A percentile compares a stretch with the other conserved stretches of the same genome.
These are phyloP conservation scores for Physocephala rufipes DNA, from an alignment of 2,888 invertebrate genomes.

Conservation along the genomic window DNA sequence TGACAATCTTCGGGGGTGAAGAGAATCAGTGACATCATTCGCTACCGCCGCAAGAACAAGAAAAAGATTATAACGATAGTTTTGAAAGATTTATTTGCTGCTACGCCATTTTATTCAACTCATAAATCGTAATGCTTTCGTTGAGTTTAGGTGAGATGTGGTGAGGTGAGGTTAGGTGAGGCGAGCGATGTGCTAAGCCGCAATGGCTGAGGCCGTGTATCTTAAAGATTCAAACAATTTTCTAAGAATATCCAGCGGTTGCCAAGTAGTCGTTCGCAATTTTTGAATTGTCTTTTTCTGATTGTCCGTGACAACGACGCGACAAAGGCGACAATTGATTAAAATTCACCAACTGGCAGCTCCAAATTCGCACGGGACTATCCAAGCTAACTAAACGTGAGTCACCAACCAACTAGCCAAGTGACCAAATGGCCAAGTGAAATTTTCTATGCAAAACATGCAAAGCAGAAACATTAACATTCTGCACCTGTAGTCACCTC, in stretches of 20 bases:
- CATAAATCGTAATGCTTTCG: constrained; percentile 20
- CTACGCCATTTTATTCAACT: constrained; percentile 17
- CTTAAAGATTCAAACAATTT: constrained; percentile 28
- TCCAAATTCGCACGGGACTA: too few species aligned
- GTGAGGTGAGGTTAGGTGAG: neutral
- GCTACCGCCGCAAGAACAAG: constrained; percentile 7
- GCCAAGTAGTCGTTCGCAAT: constrained; percentile 11
- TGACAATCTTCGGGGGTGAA: too few species aligned
- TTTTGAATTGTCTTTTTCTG: constrained; percentile 9
- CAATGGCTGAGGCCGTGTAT: neutral
- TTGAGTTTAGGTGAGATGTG: constrained; percentile 8
- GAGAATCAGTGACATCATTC: neutral
- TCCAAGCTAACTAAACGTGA: too few species aligned
- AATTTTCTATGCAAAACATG: constrained; percentile 26
- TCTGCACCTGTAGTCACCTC: constrained; percentile 12
- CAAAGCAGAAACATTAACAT: constrained; percentile 11
- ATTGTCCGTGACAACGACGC: too few species aligned
- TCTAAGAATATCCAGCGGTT: constrained; percentile 34
- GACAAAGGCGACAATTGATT: constrained; percentile 9
- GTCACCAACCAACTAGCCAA: neutral
- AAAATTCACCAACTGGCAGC: constrained; percentile 18
- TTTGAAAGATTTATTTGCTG: constrained; percentile 31
- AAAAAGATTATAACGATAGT: too few species aligned
- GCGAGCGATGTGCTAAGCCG: neutral
- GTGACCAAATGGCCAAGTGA: neutral